phyloP scores from a whole-genome alignment of 2,797 vertebrate species.

The Chelon auratus region DNA sequence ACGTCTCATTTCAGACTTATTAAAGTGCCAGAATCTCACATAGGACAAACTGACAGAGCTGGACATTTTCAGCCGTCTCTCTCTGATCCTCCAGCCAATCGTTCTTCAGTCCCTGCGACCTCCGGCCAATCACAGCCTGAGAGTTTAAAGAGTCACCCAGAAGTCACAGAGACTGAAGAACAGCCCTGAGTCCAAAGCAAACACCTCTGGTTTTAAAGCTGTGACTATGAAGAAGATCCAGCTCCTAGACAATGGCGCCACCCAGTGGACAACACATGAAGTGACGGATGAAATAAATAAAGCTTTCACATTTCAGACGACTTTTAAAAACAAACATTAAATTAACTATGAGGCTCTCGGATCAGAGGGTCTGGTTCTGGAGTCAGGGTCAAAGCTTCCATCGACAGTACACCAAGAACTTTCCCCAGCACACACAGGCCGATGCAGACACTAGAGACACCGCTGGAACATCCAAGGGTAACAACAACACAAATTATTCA shows the following conservation, averaged over 20 bases:
- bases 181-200: slow-evolving; percentile 59
- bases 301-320: too few species aligned
- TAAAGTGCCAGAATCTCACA: not conserved
- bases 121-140: slow-evolving; percentile 34
- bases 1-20: too few species aligned
- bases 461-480: slow-evolving; percentile 42
- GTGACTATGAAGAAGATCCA: not conserved
- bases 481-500: slow-evolving; percentile 24
- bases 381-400: slow-evolving; percentile 67
- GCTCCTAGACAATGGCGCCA: slow-evolving; percentile 22
- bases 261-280: slow-evolving; percentile 30
- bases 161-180: slow-evolving; percentile 73
- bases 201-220: not conserved
- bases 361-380: slow-evolving; percentile 52
- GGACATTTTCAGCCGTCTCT: slow-evolving; percentile 36
- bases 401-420: slow-evolving; percentile 85
- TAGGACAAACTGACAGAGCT: not conserved
- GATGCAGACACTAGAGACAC: slow-evolving; percentile 33
- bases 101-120: slow-evolving; percentile 73
- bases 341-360: too few species aligned
- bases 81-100: slow-evolving; percentile 60
- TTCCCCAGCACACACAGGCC: slow-evolving; percentile 80
- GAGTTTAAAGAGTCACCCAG: slow-evolving; percentile 28
- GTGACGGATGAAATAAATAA: too few species aligned
- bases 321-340: too few species aligned